Evolutionary conservation across 2,113 vertebrate genomes (phyloP), one percentile per base, ranked within the genome.

Genomic region (Nematolebias whitei): DNA sequence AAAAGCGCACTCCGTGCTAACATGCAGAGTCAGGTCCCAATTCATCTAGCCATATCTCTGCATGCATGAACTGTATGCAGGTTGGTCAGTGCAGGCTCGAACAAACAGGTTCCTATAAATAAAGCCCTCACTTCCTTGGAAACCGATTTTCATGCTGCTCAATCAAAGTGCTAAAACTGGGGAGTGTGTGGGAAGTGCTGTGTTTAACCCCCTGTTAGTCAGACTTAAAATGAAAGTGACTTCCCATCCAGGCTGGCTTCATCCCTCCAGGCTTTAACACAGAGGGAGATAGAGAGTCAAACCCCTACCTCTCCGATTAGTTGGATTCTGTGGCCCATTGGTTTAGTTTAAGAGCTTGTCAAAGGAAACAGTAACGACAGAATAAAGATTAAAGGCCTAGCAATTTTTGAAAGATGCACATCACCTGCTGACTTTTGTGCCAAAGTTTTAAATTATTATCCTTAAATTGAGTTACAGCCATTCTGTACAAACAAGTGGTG

Each of bases 151-250:
- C 71, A 82, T 44, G 57, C 39, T 51, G 52, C 68, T 84, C 68
- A 39, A 45, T 74, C 57, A 53, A 67, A 68, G 70, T 65, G 57
- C 65, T 75, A 72, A 83, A 79, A 55, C 8, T 44, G 41, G 62
- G 44, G 38, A 53, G 47, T 62, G 81, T 83, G 90, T 90, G 78
- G 87, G 85, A 84, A 58, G 84, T 59, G 62, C 39, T 67, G 24
- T 26, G 62, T 63, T 68, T 77, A 48, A 80, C 43, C 60, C 58
- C 29, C 29, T 41, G 18, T 13, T 40, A 52, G 70, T 78, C 45
- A 58, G 55, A 60, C 67, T 13, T 26, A 9, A 52, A 60, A 32
- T 61, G 49, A 15, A 32, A 67, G 40, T 51, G 12, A 57, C 45
- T 50, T 56, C 32, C 45, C 69, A 61, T 40, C 54, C 45, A 47